These are phyloP conservation scores for Turdus rufiventris DNA, from an alignment of 2,113 vertebrate species.

Conservation along the genomic window DNA sequence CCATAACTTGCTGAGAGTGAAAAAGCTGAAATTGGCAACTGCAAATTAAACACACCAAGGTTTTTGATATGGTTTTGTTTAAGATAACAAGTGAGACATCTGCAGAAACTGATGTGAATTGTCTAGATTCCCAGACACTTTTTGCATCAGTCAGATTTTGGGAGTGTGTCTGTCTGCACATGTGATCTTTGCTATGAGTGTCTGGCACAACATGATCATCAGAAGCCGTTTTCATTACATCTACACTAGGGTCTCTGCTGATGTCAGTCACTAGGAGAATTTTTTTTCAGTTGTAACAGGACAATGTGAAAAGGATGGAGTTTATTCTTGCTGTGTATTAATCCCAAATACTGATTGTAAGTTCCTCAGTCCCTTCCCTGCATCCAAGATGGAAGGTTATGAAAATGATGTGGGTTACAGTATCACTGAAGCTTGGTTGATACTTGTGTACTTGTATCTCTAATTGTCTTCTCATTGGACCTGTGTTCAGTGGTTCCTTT, in stretches of 20 bases:
- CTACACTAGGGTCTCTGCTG: slow-evolving; percentile 26
- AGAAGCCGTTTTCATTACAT: neutral
- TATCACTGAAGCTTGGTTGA: slow-evolving; percentile 45
- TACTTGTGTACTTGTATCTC: slow-evolving; percentile 58
- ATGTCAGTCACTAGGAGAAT: neutral
- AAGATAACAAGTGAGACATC: slow-evolving; percentile 62
- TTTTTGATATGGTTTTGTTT: slow-evolving; percentile 63
- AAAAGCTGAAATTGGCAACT: slow-evolving; percentile 52
- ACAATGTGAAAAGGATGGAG: neutral
- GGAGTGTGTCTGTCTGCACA: slow-evolving; percentile 30
- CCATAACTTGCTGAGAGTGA: slow-evolving; percentile 63
- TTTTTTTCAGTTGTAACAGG: neutral
- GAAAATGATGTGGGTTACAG: slow-evolving; percentile 54
- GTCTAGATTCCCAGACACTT: slow-evolving; percentile 60
- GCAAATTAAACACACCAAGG: slow-evolving; percentile 56
- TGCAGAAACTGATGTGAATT: slow-evolving; percentile 57
- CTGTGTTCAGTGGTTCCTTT: slow-evolving; percentile 24
- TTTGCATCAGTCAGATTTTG: slow-evolving; percentile 20
- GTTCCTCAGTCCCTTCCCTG: neutral
- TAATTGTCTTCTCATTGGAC: slow-evolving; percentile 41
- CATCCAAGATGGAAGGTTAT: slow-evolving; percentile 22
- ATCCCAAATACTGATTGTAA: neutral
- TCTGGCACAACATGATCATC: slow-evolving; percentile 50
- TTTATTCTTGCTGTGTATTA: neutral
- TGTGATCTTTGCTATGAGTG: slow-evolving; percentile 47